Conservation (phyloP, 1,140 invertebrate species). For the Tetragnatha versicolor region DNA sequence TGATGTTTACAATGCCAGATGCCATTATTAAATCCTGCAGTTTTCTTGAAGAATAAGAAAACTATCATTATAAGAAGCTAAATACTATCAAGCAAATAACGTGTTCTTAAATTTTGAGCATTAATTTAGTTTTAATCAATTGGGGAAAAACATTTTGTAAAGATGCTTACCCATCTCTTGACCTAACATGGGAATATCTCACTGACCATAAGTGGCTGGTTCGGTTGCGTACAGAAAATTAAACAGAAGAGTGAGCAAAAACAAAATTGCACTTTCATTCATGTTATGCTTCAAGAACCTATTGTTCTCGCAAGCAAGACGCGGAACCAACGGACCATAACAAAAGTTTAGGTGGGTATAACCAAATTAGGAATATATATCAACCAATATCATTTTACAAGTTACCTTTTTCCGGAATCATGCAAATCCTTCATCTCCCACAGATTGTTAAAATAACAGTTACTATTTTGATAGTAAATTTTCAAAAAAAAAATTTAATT, state of each 20-base stretch:
- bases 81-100: no score
- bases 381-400: no score
- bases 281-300: constrained; percentile 39
- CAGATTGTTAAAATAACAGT: not conserved
- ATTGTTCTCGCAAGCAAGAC: constrained; percentile 30
- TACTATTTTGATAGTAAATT: not conserved
- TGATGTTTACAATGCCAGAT: no score
- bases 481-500: constrained; percentile 16
- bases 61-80: no score
- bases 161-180: constrained; percentile 7
- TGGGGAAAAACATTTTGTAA: no score
- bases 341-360: constrained; percentile 22
- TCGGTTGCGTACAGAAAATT: constrained; percentile 17
- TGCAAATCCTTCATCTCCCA: constrained; percentile 31
- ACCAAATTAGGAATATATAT: constrained; percentile 53
- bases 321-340: constrained; percentile 41
- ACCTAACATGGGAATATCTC: not conserved
- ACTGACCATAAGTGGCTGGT: constrained; percentile 7
- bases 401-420: not conserved
- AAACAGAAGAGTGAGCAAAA: constrained; percentile 21
- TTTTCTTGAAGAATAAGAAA: no score
- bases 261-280: constrained; percentile 33
- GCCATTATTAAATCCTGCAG: no score
- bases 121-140: no score
- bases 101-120: no score